Conservation (phyloP, 2,113 vertebrate genomes). For the Sander lucioperca region DNA sequence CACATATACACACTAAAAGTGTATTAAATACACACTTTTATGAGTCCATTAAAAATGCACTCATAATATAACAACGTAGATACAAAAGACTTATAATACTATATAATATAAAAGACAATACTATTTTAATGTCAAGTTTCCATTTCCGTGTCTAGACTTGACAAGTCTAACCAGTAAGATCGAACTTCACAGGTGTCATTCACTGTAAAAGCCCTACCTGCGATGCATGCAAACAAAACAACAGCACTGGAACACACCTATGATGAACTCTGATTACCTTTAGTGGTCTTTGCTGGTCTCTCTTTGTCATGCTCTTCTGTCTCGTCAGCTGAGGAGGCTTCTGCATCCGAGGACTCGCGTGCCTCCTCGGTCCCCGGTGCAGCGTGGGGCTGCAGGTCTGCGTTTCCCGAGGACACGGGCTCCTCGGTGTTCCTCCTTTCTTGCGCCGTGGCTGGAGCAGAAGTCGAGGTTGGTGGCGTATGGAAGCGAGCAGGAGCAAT, state of each 20-base stretch:
- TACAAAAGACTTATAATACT: background rate
- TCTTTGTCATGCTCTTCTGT: slow-evolving; percentile 90
- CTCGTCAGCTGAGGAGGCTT: slow-evolving; percentile 93
- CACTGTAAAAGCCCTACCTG: slow-evolving; percentile 83
- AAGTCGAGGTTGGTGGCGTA: slow-evolving; percentile 86
- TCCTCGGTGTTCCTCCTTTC: slow-evolving; percentile 88
- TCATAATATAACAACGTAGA: background rate
- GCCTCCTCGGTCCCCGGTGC: slow-evolving; percentile 87
- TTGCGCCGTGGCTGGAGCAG: slow-evolving; percentile 82
- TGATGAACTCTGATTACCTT: slow-evolving; percentile 90
- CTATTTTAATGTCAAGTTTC: background rate
- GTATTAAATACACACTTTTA: background rate
- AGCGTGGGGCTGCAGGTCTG: slow-evolving; percentile 84
- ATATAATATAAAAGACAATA: too few species aligned
- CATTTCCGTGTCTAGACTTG: background rate
- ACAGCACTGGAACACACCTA: slow-evolving; percentile 91
- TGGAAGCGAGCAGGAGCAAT: slow-evolving; percentile 90
- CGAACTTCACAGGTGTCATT: slow-evolving; percentile 58
- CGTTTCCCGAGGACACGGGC: slow-evolving; percentile 90
- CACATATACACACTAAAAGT: background rate
- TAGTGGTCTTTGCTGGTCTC: slow-evolving; percentile 86
- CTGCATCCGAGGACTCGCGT: slow-evolving; percentile 90
- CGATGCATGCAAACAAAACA: slow-evolving; percentile 87
- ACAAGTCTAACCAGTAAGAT: slow-evolving; percentile 14
- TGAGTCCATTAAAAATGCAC: too few species aligned